Percentiles rank a stretch among this genome's conserved stretches.
These are phyloP conservation scores for Calephelis virginiensis DNA, from an alignment of 1,140 invertebrate species.

Conservation along the genomic window DNA sequence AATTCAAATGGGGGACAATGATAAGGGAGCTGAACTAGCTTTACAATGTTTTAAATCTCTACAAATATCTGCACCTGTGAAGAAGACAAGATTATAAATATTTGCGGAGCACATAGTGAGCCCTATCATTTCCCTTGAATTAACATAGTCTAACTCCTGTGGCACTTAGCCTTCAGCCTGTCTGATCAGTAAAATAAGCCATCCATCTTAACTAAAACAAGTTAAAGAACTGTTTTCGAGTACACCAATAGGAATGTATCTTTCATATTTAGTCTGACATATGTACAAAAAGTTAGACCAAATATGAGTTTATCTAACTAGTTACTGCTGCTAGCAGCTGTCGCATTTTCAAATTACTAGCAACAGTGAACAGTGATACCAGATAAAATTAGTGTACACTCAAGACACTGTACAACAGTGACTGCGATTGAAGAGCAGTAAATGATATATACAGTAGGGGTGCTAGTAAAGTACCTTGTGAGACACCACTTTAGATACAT, in stretches of 20 bases:
- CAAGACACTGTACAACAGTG: too few species aligned
- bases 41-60: not conserved
- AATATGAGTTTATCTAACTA: not conserved
- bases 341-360: not conserved
- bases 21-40: not conserved
- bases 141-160: not conserved
- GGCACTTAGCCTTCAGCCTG: not conserved
- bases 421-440: too few species aligned
- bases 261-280: not conserved
- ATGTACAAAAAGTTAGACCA: not conserved
- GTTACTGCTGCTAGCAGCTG: not conserved
- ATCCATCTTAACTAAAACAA: not conserved
- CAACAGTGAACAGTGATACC: too few species aligned
- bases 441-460: too few species aligned
- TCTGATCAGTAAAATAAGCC: not conserved
- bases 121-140: not conserved
- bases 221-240: not conserved
- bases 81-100: not conserved
- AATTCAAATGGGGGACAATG: not conserved
- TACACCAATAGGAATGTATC: constrained; percentile 1
- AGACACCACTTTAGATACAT: too few species aligned
- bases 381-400: too few species aligned
- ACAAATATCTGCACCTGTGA: not conserved
- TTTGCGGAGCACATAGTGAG: not conserved
- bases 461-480: too few species aligned